Conservation (phyloP, 2,113 vertebrate species). For the Passerina amoena region DNA sequence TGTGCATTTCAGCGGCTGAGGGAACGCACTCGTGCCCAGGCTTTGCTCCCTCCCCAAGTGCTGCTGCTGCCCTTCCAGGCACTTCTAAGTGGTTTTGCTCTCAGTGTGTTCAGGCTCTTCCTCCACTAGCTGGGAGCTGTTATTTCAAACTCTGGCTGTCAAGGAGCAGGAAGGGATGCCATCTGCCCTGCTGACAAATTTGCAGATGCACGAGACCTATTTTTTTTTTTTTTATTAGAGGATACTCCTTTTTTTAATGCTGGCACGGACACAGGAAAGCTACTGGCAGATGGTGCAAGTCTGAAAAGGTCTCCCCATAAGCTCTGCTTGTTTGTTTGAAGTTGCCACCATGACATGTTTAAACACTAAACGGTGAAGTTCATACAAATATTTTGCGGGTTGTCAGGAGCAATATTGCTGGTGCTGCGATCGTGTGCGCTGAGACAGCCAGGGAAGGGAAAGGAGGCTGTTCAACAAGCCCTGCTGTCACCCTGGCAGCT, state of each 20-base stretch:
- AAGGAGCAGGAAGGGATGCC: not conserved
- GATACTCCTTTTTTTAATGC: not conserved
- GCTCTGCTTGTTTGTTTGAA: not conserved
- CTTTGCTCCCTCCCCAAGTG: not conserved
- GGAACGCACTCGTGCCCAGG: not conserved
- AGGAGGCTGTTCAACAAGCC: not conserved
- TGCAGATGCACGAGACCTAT: not conserved
- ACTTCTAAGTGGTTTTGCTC: not conserved
- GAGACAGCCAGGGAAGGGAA: not conserved
- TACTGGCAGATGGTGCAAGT: not conserved
- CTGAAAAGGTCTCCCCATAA: not conserved
- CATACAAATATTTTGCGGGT: constrained; percentile 17
- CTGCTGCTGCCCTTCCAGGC: not conserved
- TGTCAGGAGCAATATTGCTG: not conserved
- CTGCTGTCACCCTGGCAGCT: not conserved
- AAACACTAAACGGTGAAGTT: not conserved
- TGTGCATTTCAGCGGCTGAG: constrained; percentile 1
- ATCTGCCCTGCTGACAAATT: not conserved
- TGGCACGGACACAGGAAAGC: not conserved
- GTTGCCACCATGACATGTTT: not conserved
- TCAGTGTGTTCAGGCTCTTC: not conserved
- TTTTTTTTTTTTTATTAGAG: not conserved
- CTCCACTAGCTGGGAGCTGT: not conserved
- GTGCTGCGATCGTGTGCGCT: not conserved
- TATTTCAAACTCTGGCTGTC: not conserved